Evolutionary conservation across 2,113 vertebrate genomes (phyloP).

Genomic region (Neogobius melanostomus): DNA sequence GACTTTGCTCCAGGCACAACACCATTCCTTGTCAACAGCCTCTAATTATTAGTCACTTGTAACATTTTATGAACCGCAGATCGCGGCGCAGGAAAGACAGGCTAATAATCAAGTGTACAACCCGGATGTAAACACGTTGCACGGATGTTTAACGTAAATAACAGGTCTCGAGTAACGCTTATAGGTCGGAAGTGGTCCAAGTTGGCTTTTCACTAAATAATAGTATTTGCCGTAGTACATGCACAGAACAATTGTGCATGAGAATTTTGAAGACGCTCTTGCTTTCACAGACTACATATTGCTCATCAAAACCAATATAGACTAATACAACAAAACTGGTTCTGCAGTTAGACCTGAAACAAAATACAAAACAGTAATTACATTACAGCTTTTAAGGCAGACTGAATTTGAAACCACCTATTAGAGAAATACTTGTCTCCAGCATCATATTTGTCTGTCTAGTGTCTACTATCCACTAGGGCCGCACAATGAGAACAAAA

Average conservation of each 20-base stretch:
- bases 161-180: background rate
- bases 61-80: conserved; percentile 22
- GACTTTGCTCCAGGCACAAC: conserved; percentile 11
- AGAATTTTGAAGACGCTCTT: no score
- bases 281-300: background rate
- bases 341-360: conserved; percentile 2
- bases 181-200: background rate
- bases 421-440: background rate
- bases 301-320: background rate
- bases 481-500: no score
- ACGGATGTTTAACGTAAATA: conserved; percentile 17
- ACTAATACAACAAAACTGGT: background rate
- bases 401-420: background rate
- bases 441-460: background rate
- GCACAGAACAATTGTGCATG: background rate
- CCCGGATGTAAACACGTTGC: conserved; percentile 20
- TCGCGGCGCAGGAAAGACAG: conserved; percentile 14
- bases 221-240: no score
- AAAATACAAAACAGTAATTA: background rate
- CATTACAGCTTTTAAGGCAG: background rate
- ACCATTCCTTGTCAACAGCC: conserved; percentile 40
- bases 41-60: conserved; percentile 34
- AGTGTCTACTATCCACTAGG: background rate
- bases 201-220: background rate
- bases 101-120: conserved; percentile 28